Evolutionary conservation across 2,797 vertebrate species (phyloP), one percentile per base, ranked within the genome.

Genomic region (Pipistrellus pipistrellus): DNA sequence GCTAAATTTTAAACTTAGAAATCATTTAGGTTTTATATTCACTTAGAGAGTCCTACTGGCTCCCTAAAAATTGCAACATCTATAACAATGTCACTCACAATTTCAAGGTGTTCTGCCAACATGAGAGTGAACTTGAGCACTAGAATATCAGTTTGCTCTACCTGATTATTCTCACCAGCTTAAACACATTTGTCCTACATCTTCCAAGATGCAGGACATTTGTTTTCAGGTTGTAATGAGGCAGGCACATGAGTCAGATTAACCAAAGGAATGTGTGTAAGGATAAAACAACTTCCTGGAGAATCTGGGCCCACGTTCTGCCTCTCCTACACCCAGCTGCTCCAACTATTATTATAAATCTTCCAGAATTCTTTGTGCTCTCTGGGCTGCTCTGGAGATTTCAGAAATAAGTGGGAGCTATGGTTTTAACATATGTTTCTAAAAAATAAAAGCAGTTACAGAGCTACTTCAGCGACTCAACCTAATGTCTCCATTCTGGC

Each of bases 1-100:
- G 87, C 51, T 87, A 76, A 80, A 68, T 35, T 94, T 87, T 80
- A 84, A 57, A 64, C 44, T 86, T 68, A 88, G 80, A 68, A 77
- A 88, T 93, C 84, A 88, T 73, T 66, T 85, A 18, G 53, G 51
- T 38, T 83, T 71, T 78, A 81, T 68, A 78, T 87, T 80, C 30
- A 4, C 3, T 68, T 6, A 66, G 59, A 75, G 23, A 44, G n/a
- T 80, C 51, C 35, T 55, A 32, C 10, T 72, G 78, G 41, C 44
- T 64, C 66, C 41, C 12, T 73, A 87, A 87, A 78, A 81, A 88
- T 3, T 30, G 8, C 41, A 75, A 27, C 76, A 73, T 81, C 12
- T 84, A 3, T 72, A 75, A 76, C 38, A 80, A 89, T 35, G 27
- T 66, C 69, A 78, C 76, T 85, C 38, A 78, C 41, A 68, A 91